Evolutionary conservation across 2,797 vertebrate species (phyloP).

Genomic region (Carapus acus): DNA sequence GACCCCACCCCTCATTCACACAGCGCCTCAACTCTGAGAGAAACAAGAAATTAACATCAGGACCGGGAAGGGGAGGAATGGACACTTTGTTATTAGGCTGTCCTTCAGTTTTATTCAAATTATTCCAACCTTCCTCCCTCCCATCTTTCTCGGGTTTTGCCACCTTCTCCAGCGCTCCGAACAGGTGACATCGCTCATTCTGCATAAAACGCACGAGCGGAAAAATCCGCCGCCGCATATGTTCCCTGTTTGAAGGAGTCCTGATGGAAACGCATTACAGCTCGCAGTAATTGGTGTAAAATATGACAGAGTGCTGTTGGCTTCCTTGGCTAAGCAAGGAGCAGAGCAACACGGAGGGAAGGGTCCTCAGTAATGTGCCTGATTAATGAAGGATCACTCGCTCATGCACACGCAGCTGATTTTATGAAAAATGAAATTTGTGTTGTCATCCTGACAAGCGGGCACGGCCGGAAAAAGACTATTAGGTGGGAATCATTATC

Average conservation of each 20-base stretch:
- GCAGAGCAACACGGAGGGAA: constrained; percentile 76
- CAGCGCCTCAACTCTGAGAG: constrained; percentile 76
- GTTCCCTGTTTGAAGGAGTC: constrained; percentile 87
- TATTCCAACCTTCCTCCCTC: constrained; percentile 72
- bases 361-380: constrained; percentile 87
- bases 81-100: constrained; percentile 95
- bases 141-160: constrained; percentile 37
- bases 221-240: constrained; percentile 81
- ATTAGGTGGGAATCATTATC: constrained; percentile 98
- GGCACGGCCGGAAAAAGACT: constrained; percentile 94
- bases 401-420: constrained; percentile 85
- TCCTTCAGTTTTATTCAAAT: constrained; percentile 93
- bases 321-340: constrained; percentile 90
- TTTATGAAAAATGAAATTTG: constrained; percentile 99
- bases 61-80: constrained; percentile 64
- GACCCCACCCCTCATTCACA: constrained; percentile 87
- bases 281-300: constrained; percentile 98
- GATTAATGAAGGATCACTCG: constrained; percentile 93
- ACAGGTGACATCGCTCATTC: constrained; percentile 89
- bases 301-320: constrained; percentile 96
- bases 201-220: constrained; percentile 64
- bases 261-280: constrained; percentile 94
- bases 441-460: constrained; percentile 91
- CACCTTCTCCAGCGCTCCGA: constrained; percentile 56
- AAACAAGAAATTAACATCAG: constrained; percentile 99